Evolutionary conservation across 2,888 invertebrate genomes (phyloP), one percentile per base, ranked within the genome.

Genomic region (Epirrita christyi): DNA sequence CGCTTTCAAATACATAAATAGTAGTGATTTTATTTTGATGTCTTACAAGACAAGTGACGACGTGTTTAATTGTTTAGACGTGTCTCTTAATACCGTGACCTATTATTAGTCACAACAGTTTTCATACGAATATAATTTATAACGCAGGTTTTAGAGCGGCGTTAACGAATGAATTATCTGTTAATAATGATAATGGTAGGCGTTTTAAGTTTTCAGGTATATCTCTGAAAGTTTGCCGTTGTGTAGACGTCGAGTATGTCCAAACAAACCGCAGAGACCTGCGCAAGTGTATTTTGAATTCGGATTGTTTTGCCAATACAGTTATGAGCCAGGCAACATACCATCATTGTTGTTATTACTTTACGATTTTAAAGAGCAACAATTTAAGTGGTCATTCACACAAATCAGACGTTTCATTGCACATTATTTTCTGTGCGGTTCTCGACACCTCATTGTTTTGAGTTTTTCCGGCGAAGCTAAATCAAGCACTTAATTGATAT

Each of bases 21-120:
- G 84, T 84, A 83, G 83, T 88, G 80, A 89, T 91, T 86, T 92
- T 89, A 88, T 91, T 91, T 88, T 91, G 83, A 88, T 90, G 91
- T 91, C 86, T 68, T 87, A 89, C 89, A 90, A 82, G 90, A 87
- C 87, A 85, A 81, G 78, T 80, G 90, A 90, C 83, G 90, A 90
- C 86, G 78, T 83, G 81, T 86, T 81, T 87, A 88, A 90, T 88
- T 86, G 88, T 87, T 81, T 68, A 72, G 81, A 83, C 80, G 80
- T 81, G 81, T 67, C 75, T 77, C 78, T 81, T 85, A 83, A 86
- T 86, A 80, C 76, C 68, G 66, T 74, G 62, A 72, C 72, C 83
- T 87, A 86, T 86, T 86, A 80, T 84, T 78, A 83, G 85, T 80
- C 78, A 77, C 78, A 86, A 83, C 73, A 78, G 70, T 80, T 67